phyloP scores from a whole-genome alignment of 2,797 vertebrate genomes.

The Harpagifer antarcticus region DNA sequence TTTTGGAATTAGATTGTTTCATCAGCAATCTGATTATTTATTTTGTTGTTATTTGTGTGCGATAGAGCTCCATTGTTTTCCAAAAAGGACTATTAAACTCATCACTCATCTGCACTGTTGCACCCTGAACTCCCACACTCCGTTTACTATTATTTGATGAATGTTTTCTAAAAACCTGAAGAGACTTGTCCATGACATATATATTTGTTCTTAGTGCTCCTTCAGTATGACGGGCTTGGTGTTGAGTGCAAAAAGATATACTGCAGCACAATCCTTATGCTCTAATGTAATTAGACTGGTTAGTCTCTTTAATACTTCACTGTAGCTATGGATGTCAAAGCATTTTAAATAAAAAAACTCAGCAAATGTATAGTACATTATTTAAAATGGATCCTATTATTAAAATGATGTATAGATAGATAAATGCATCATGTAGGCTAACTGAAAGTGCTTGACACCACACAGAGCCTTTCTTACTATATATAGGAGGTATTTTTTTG shows the following conservation, averaged over 20 bases:
- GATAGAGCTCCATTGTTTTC: too few species aligned
- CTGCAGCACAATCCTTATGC: too few species aligned
- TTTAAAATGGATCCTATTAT: neutral
- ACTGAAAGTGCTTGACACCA: constrained; percentile 29
- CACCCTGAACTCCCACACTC: too few species aligned
- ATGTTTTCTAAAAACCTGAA: too few species aligned
- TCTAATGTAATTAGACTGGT: neutral
- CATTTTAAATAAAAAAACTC: constrained; percentile 17
- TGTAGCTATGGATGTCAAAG: constrained; percentile 18
- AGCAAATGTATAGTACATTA: neutral
- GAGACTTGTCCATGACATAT: too few species aligned
- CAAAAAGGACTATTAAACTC: too few species aligned
- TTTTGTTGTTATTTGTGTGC: too few species aligned
- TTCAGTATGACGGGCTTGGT: neutral
- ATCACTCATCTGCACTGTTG: too few species aligned
- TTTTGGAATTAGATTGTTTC: neutral
- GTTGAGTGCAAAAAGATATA: neutral
- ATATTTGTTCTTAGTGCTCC: too few species aligned
- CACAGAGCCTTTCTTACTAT: neutral
- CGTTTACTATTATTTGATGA: too few species aligned
- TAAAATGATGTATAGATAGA: constrained; percentile 28
- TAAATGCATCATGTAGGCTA: constrained; percentile 30
- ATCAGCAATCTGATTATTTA: neutral
- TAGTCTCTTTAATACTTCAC: neutral
- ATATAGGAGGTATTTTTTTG: constrained; percentile 11